Conservation (phyloP, 2,888 invertebrate species). For the Malacosoma neustria region DNA sequence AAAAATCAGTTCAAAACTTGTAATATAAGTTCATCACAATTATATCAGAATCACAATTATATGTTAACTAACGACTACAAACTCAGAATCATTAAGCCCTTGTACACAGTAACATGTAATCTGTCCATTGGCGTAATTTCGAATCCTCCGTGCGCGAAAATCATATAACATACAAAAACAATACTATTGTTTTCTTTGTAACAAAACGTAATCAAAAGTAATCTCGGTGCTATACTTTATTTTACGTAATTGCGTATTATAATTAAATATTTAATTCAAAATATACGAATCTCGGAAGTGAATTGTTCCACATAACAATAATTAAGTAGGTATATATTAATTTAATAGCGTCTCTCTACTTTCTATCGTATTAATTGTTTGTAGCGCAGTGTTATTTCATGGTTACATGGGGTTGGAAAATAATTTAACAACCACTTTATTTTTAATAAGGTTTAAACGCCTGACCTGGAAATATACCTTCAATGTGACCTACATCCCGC, state of each 20-base stretch:
- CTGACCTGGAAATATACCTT: too few relatives aligned
- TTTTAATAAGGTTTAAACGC: too few relatives aligned
- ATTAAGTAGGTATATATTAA: constrained; percentile 7
- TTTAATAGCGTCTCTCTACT: constrained; percentile 12
- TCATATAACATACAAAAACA: constrained; percentile 11
- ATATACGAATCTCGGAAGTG: constrained; percentile 7
- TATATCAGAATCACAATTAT: too few relatives aligned
- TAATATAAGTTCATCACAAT: too few relatives aligned
- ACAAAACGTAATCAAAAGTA: constrained; percentile 22
- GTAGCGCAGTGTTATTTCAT: background rate
- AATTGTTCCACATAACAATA: constrained; percentile 10
- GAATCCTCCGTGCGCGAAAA: constrained; percentile 1
- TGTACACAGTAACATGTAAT: background rate
- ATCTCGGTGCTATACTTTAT: constrained; percentile 14
- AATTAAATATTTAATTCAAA: constrained; percentile 8
- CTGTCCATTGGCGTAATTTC: background rate
- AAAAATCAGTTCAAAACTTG: too few relatives aligned
- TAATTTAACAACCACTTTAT: too few relatives aligned
- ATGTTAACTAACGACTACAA: too few relatives aligned
- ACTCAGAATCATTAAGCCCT: background rate
- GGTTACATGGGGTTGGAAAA: background rate
- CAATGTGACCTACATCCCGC: too few relatives aligned
- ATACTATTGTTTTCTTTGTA: constrained; percentile 16
- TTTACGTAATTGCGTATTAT: constrained; percentile 21
- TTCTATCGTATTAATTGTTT: background rate